These are phyloP conservation scores for Pseudochirops cupreus DNA, from an alignment of 2,797 vertebrate genomes.

Conservation along the genomic window DNA sequence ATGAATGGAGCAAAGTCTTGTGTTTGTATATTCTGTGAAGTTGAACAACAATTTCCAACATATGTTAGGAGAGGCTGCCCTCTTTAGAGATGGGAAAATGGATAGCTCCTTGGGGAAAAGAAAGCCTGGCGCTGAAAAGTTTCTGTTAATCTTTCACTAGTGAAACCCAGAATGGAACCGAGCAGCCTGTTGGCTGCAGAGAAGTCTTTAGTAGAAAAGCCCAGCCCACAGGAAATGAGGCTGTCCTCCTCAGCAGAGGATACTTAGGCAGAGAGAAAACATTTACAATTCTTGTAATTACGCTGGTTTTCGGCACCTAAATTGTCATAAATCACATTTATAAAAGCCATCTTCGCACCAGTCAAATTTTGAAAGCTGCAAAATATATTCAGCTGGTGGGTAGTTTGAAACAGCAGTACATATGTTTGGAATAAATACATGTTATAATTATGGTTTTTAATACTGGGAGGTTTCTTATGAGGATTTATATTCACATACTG, in stretches of 20 bases:
- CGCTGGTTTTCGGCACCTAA: constrained; percentile 80
- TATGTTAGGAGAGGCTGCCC: constrained; percentile 79
- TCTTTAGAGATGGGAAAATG: constrained; percentile 73
- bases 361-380: constrained; percentile 78
- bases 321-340: constrained; percentile 81
- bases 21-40: constrained; percentile 76
- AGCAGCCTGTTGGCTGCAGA: constrained; percentile 74
- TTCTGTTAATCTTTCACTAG: constrained; percentile 82
- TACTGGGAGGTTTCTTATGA: constrained; percentile 83
- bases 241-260: constrained; percentile 77
- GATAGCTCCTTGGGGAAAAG: constrained; percentile 75
- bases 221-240: constrained; percentile 80
- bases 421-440: constrained; percentile 81
- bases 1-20: constrained; percentile 70
- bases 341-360: constrained; percentile 76
- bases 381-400: constrained; percentile 81
- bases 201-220: constrained; percentile 70
- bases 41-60: constrained; percentile 79
- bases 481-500: constrained; percentile 82
- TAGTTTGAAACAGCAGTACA: constrained; percentile 81
- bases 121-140: constrained; percentile 74
- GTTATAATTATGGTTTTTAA: constrained; percentile 80
- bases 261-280: constrained; percentile 83
- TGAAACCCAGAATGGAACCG: constrained; percentile 72
- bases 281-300: constrained; percentile 83